A percentile compares a stretch with the other conserved stretches of the same genome.
phyloP scores from a whole-genome alignment of 2,888 invertebrate species.

The Busseola fusca region DNA sequence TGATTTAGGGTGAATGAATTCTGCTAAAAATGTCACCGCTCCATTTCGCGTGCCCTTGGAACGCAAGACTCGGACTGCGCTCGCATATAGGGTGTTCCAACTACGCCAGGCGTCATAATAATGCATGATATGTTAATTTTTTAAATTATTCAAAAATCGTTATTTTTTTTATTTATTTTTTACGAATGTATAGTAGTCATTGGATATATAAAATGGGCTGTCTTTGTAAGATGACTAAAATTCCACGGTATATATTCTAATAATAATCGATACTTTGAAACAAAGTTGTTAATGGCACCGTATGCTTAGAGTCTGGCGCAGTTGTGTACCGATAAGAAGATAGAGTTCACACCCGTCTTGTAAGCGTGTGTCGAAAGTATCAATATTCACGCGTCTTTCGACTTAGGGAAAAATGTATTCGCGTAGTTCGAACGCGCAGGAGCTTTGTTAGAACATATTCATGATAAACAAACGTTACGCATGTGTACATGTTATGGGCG shows the following conservation, averaged over 20 bases:
- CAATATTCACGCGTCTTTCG: background rate
- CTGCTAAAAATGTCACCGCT: too few relatives aligned
- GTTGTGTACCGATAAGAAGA: background rate
- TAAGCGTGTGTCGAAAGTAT: slow-evolving; percentile 1
- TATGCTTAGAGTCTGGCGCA: background rate
- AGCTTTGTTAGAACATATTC: background rate
- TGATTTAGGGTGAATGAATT: too few relatives aligned
- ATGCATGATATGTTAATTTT: too few relatives aligned
- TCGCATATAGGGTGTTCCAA: too few relatives aligned
- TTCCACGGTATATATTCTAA: background rate
- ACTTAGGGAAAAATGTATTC: background rate
- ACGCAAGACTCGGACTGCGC: too few relatives aligned
- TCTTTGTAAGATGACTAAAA: too few relatives aligned
- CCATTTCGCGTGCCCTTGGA: too few relatives aligned
- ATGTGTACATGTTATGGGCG: slow-evolving; percentile 18
- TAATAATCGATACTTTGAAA: background rate
- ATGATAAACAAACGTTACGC: slow-evolving; percentile 6
- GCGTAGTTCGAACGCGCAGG: background rate
- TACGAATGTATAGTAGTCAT: too few relatives aligned
- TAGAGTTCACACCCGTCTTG: background rate
- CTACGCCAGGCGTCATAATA: too few relatives aligned
- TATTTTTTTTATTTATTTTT: too few relatives aligned
- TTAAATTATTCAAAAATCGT: too few relatives aligned
- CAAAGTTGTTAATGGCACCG: background rate
- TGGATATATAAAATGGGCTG: too few relatives aligned